A percentile compares a stretch with the other conserved stretches of the same genome.
Evolutionary conservation across 2,113 vertebrate species (phyloP).

Genomic region (Prunella fulvescens): DNA sequence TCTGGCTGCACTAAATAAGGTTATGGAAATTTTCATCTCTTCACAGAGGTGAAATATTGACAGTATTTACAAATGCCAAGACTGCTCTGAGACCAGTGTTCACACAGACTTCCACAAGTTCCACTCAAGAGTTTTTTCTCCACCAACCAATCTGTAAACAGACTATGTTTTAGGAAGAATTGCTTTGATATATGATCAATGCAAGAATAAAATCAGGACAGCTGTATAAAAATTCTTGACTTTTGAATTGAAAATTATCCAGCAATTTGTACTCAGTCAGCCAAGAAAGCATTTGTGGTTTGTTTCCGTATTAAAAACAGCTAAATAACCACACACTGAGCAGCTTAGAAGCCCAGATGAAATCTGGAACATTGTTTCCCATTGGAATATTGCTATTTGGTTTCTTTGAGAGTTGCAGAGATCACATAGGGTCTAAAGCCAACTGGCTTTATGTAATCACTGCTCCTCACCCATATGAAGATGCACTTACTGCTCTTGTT

Average conservation of each 20-base stretch:
- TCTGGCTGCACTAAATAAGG: neutral
- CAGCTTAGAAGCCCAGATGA: neutral
- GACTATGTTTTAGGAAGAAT: neutral
- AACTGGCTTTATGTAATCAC: neutral
- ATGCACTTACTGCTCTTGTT: neutral
- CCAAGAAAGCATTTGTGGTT: neutral
- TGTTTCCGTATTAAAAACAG: neutral
- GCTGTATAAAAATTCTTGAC: neutral
- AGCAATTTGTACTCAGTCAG: neutral
- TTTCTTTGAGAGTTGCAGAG: neutral
- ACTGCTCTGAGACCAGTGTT: neutral
- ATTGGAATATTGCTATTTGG: neutral
- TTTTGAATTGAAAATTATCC: neutral
- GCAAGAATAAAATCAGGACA: neutral
- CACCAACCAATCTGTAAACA: neutral
- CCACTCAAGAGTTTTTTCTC: neutral
- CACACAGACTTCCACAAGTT: neutral
- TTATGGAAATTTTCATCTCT: neutral
- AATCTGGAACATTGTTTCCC: neutral
- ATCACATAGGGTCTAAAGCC: neutral
- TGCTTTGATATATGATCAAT: neutral
- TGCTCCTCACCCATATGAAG: neutral
- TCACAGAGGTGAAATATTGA: neutral
- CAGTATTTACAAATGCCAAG: neutral
- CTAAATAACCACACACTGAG: neutral